Evolutionary conservation across 2,113 vertebrate species (phyloP), one percentile per base, ranked within the genome.

Genomic region (Spheniscus mendiculus): DNA sequence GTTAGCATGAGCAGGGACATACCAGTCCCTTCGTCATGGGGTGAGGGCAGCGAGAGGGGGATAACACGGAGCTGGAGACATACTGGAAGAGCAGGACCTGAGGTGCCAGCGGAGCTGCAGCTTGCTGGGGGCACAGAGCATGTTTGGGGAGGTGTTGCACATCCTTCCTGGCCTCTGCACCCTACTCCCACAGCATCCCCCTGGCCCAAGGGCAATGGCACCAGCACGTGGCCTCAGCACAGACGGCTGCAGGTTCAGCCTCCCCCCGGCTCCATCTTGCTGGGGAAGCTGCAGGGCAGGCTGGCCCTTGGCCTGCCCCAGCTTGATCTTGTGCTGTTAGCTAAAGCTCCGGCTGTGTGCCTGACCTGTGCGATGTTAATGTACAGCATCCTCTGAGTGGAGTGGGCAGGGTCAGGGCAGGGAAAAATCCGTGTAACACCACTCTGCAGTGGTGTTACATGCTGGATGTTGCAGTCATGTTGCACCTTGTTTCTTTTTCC

Each of bases 351-450:
- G 4, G 15, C 27, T 27, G 12, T 3, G 4, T 12, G 12, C 34
- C 71, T 29, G 53, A 29, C 13, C 30, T 16, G 40, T 19, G 45
- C 0, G 1, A 18, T 50, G 16, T 16, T 53, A 4, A 2, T 26
- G 29, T 22, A 9, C 30, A 61, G 23, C 49, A 40, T 58, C 49
- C 65, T 56, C 20, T 42, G 55, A 42, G 25, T 13, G 6, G 29
- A 15, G 12, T n/a, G 58, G 63, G 66, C 40, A 76, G 52, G 13
- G 23, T 6, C 5, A 13, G 15, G 45, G 32, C 52, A 50, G 36
- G 36, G 21, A 55, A 50, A 70, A 53, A 19, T 3, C 27, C 8
- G 0, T 2, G 1, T 23, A 25, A 32, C 19, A 4, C 22, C 49
- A 8, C 5, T 38, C 40, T 36, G 53, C 40, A 21, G 44, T 8